A percentile compares a stretch with the other conserved stretches of the same genome.
Conservation (phyloP, 2,888 invertebrate species). For the Dione juno region DNA sequence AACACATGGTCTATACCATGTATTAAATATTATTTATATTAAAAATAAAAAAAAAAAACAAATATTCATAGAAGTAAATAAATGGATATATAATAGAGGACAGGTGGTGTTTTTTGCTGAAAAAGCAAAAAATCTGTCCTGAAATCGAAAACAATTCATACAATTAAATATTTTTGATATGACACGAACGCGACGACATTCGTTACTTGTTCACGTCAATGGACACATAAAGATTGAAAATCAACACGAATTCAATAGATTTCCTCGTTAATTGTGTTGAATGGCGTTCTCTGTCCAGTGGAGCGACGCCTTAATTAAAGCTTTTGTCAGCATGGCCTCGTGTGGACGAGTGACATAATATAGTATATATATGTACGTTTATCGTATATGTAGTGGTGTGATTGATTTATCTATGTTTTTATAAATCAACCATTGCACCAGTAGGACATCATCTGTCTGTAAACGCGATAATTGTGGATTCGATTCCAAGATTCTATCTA, state of each 20-base stretch:
- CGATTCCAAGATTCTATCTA: no score
- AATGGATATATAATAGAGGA: no score
- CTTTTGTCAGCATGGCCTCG: constrained; percentile 28
- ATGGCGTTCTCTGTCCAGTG: constrained; percentile 19
- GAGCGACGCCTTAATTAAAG: constrained; percentile 33
- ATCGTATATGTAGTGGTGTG: background rate
- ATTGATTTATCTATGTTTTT: background rate
- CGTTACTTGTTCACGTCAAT: constrained; percentile 3
- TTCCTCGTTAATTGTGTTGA: constrained; percentile 24
- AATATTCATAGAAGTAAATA: no score
- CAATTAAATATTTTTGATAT: background rate
- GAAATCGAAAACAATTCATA: no score
- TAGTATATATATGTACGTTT: background rate
- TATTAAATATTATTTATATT: no score
- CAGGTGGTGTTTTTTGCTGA: no score
- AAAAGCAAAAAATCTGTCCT: no score
- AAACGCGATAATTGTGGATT: no score
- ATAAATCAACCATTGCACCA: no score
- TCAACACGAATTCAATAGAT: constrained; percentile 21
- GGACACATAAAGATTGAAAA: constrained; percentile 17
- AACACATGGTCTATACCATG: no score
- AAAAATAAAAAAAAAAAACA: no score
- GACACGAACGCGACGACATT: background rate
- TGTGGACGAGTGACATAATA: constrained; percentile 11
- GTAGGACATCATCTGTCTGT: no score